phyloP scores from a whole-genome alignment of 2,797 vertebrate species.

The Brachymystax lenok region DNA sequence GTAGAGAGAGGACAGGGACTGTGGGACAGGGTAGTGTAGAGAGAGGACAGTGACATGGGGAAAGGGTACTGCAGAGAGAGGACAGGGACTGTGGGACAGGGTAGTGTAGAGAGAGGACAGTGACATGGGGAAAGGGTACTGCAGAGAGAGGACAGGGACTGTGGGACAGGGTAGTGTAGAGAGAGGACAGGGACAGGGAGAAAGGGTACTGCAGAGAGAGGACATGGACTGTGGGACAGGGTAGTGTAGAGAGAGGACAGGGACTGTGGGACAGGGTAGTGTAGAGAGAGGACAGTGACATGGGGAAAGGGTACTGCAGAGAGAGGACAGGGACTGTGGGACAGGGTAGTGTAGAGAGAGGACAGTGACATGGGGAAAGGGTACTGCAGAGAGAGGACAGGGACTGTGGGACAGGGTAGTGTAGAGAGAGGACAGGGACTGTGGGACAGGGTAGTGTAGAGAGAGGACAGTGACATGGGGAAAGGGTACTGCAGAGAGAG shows the following conservation, averaged over 20 bases:
- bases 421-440: no score
- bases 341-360: background rate
- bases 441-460: no score
- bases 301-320: background rate
- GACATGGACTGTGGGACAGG: no score
- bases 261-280: background rate
- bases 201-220: background rate
- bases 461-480: slow-evolving; percentile 7
- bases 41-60: slow-evolving; percentile 7
- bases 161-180: background rate
- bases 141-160: background rate
- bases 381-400: background rate
- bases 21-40: no score
- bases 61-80: background rate
- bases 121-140: no score
- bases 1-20: no score
- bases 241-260: background rate
- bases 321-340: no score
- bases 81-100: slow-evolving; percentile 5
- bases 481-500: background rate
- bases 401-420: no score
- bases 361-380: slow-evolving; percentile 8
- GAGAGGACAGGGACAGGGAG: no score
- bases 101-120: background rate
- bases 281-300: background rate